Conservation (phyloP, 2,113 vertebrate species). For the Paratilapia polleni region DNA sequence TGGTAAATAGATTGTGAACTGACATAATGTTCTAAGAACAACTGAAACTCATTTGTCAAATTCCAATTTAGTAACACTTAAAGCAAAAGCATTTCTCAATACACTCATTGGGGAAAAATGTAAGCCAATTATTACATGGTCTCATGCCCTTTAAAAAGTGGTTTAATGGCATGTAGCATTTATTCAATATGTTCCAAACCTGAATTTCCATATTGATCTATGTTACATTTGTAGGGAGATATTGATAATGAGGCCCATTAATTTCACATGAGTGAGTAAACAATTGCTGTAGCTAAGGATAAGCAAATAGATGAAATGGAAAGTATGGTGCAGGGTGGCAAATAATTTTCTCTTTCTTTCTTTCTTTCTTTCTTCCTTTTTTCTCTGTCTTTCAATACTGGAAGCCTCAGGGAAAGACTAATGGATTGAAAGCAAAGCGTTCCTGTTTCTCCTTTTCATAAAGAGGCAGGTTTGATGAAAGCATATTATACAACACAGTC, state of each 20-base stretch:
- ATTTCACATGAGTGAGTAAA: conserved; percentile 47
- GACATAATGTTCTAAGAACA: conserved; percentile 18
- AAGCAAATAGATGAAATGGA: not conserved
- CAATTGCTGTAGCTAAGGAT: not conserved
- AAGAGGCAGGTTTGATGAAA: not conserved
- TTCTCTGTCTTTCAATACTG: not conserved
- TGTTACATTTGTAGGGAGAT: not conserved
- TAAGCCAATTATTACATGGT: conserved; percentile 25
- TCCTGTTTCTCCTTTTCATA: not conserved
- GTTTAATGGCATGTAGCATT: conserved; percentile 33
- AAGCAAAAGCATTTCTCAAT: conserved; percentile 29
- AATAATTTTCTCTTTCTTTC: not conserved
- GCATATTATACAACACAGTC: not conserved
- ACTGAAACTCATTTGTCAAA: conserved; percentile 24
- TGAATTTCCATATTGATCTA: conserved; percentile 35
- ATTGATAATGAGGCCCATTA: conserved; percentile 27
- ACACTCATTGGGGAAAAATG: conserved; percentile 7
- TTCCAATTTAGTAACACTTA: conserved; percentile 7
- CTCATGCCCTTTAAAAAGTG: conserved; percentile 33
- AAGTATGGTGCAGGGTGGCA: not conserved
- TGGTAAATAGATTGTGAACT: conserved; percentile 7
- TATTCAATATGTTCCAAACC: conserved; percentile 43
- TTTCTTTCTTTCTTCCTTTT: not conserved
- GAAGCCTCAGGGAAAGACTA: not conserved
- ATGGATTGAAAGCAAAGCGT: not conserved